Evolutionary conservation across 2,888 invertebrate species (phyloP).

Genomic region (Arctia plantaginis): DNA sequence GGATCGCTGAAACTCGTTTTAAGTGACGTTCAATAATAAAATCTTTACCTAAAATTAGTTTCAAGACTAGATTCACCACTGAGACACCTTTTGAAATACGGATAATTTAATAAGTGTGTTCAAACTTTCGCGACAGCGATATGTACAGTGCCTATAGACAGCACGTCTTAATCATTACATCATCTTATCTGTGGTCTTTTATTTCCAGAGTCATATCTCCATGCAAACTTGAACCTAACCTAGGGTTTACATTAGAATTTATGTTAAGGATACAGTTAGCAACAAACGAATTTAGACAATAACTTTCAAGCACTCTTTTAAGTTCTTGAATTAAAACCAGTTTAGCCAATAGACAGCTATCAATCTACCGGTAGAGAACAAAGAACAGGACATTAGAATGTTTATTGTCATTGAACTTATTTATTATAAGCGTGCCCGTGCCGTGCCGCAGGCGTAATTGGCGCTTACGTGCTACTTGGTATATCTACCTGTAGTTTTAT

Average conservation of each 20-base stretch:
- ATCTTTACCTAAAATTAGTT: no score
- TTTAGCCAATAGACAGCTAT: slow-evolving; percentile 17
- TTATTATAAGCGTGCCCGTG: slow-evolving; percentile 37
- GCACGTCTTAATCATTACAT: no score
- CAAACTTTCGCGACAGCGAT: no score
- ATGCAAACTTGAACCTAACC: no score
- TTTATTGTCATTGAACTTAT: slow-evolving; percentile 55
- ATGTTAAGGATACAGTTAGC: neutral
- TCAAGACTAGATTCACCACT: no score
- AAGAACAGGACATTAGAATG: slow-evolving; percentile 54
- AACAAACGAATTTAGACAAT: neutral
- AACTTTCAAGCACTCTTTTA: neutral
- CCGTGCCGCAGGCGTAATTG: slow-evolving; percentile 41
- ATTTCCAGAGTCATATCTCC: no score
- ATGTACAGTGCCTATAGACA: no score
- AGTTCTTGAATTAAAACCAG: slow-evolving; percentile 22
- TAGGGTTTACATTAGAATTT: neutral
- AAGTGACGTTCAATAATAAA: no score
- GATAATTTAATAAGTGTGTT: no score
- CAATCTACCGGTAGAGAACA: slow-evolving; percentile 41
- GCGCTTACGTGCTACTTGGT: slow-evolving; percentile 27
- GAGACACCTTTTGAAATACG: no score
- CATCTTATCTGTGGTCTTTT: no score
- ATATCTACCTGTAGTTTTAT: slow-evolving; percentile 23
- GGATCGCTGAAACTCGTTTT: no score